Base-by-base conservation (phyloP, 2,797 vertebrate genomes). In the Neoniphon sammara region DNA sequence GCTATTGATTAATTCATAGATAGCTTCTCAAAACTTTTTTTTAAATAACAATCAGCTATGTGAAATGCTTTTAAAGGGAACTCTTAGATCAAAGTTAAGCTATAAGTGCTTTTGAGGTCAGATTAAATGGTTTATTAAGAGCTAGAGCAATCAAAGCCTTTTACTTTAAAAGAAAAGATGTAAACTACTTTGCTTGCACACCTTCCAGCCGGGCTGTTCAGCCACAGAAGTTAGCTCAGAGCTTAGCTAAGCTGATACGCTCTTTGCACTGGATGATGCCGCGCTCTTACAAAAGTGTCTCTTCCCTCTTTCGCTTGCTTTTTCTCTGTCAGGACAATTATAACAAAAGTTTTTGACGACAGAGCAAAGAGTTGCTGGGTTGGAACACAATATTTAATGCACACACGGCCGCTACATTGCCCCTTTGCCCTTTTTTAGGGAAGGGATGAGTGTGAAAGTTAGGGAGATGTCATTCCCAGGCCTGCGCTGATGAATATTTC, bases 401-500 rank as follows among this genome's bases (percentile, higher is more conserved):
- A 75, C 66, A 77, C 23, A 55, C 9, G 25, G 77, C 75, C 7
- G 18, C 75, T 59, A 77, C 84, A 77, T 34, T 39, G 49, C 36
- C 66, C 78, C 59, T 83, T 78, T 77, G 78, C 61, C 85, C 85
- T 85, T 78, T n/a, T 27, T 84, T 72, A 17, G 66, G 73, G 55
- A 80, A 49, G 71, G 59, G 79, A 71, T 30, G 74, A 74, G 87
- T 61, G 68, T 70, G 63, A 73, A 88, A 89, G 86, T 88, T 80
- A 58, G 73, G 84, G 66, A 79, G 80, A 82, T 73, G 80, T 83
- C 77, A 27, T 87, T 83, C 82, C 68, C 64, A 21, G 68, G 69
- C 70, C 80, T 63, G 72, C 8, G 63, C 58, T 73, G 65, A 89
- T 94, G 63, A 93, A 92, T 94, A 90, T 93, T 94, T 93, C 66